Base-by-base conservation (phyloP, 1,140 invertebrate genomes). In the Helicoverpa zea region DNA sequence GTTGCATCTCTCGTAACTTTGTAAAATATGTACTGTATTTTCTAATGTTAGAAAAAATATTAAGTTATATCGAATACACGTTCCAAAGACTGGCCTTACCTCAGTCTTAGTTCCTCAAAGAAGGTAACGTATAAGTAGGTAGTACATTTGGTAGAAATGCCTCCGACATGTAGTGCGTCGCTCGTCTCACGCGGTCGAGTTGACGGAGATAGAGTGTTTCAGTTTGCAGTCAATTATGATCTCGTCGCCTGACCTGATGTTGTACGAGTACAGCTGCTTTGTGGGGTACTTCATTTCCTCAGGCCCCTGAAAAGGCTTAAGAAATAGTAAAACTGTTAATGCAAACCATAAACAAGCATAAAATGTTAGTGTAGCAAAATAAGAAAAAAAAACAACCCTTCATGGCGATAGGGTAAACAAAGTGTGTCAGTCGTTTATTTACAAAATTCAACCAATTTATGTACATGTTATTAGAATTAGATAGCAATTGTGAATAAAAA, bases 261-360 rank as follows among this genome's bases (percentile, higher is more conserved):
- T 98, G 93, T 98, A 99, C 76, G 98, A 98, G 91, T 98, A 99
- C 29, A 99, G 95, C 90, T 98, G 97, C 87, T 98, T 98, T 81
- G 97, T 97, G 1, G 98, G 97, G 89, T 96, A 98, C 81, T 97
- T 96, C 97, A 99, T 98, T 91, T 98, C 98, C 95, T 98, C 98
- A 1, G 98, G 97, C 9, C 98, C 97, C 95, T 97, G 95, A 81
- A 97, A 92, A 79, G 96, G 82, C 91, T 94, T 68, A 76, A 88
- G 51, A 86, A 83, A 85, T 73, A 79, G 76, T 79, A 14, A 58
- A 74, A 58, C 64, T 68, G 64, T 68, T 68, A 68, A 68, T 68
- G 11, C 10, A 23, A 68, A 68, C n/a, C 12, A 66, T 18, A 68
- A 68, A 49, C 43, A 43, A 43, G 43, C 35, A 18, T 68, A 59